Conservation (phyloP, 2,113 vertebrate species). For the Puffinus mauretanicus region DNA sequence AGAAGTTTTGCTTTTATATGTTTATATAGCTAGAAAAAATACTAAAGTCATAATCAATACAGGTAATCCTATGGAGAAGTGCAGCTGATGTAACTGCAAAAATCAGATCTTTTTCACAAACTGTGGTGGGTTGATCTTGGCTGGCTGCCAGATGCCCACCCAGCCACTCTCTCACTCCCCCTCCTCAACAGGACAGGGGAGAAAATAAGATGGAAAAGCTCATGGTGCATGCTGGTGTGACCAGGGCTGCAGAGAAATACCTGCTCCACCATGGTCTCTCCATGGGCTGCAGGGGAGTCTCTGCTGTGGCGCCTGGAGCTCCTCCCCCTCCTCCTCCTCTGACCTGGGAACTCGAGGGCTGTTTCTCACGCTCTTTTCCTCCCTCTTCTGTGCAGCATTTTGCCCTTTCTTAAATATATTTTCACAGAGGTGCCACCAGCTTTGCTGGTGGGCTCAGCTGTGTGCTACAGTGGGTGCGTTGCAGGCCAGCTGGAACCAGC, state of each 20-base stretch:
- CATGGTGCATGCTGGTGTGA: rapidly evolving
- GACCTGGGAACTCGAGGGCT: background rate
- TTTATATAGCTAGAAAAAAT: constrained; percentile 13
- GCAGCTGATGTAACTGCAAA: background rate
- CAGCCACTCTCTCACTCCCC: background rate
- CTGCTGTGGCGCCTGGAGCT: background rate
- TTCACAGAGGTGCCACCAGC: background rate
- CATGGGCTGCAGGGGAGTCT: background rate
- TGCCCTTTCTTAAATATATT: background rate
- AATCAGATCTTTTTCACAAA: background rate
- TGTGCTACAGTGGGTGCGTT: rapidly evolving
- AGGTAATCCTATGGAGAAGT: background rate
- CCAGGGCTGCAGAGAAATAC: background rate
- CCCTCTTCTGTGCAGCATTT: rapidly evolving
- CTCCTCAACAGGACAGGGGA: background rate
- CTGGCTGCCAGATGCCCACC: background rate
- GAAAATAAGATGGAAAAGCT: background rate
- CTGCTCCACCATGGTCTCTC: rapidly evolving
- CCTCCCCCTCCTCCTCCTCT: background rate
- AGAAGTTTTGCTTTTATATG: background rate
- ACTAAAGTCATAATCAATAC: background rate
- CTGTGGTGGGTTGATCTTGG: background rate
- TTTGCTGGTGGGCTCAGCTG: background rate
- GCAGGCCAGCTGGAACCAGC: no score
- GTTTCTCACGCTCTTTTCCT: background rate